phyloP scores from a whole-genome alignment of 2,888 invertebrate species.

The Eupithecia tripunctaria region DNA sequence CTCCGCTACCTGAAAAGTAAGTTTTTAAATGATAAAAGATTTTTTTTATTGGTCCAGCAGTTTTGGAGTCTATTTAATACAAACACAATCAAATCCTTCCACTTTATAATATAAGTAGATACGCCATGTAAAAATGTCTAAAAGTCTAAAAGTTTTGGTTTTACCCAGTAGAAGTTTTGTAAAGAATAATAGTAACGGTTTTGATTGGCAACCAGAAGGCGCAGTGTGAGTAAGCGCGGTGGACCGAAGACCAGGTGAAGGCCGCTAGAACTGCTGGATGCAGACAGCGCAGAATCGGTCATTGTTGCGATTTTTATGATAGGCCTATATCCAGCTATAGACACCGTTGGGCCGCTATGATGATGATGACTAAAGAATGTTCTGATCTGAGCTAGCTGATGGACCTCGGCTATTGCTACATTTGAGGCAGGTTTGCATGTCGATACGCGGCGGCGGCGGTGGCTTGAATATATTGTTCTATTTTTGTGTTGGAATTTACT shows the following conservation, averaged over 20 bases:
- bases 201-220: not conserved
- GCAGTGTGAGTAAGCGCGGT: not conserved
- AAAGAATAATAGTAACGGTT: not conserved
- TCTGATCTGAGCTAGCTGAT: slow-evolving; percentile 24
- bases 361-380: not conserved
- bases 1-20: too few species aligned
- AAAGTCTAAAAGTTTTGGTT: too few species aligned
- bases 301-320: not conserved
- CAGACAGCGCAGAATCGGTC: not conserved
- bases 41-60: too few species aligned
- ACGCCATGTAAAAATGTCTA: too few species aligned
- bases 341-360: not conserved
- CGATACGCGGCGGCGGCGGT: slow-evolving; percentile 31
- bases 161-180: too few species aligned
- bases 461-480: slow-evolving; percentile 49
- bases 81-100: too few species aligned
- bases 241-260: not conserved
- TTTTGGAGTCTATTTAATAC: too few species aligned
- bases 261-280: not conserved
- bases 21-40: too few species aligned
- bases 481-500: slow-evolving; percentile 43
- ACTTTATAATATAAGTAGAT: too few species aligned
- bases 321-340: not conserved
- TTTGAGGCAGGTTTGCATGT: slow-evolving; percentile 65
- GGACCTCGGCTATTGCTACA: slow-evolving; percentile 46